These are phyloP conservation scores for Salarias fasciatus DNA, from an alignment of 2,797 vertebrate species.

Conservation along the genomic window DNA sequence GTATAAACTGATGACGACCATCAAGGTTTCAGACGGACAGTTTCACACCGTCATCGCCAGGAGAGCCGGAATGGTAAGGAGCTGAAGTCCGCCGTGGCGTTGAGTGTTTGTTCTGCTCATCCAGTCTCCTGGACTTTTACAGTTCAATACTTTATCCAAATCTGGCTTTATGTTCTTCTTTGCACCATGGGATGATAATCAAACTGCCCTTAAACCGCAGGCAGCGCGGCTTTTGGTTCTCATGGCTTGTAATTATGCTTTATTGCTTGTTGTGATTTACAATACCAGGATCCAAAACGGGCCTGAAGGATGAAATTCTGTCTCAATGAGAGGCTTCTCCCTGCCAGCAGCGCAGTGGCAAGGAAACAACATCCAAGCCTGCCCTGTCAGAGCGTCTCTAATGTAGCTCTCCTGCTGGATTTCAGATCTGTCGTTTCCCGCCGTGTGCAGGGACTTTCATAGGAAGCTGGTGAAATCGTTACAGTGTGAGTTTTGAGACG, in stretches of 20 bases:
- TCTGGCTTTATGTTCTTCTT: slow-evolving; percentile 61
- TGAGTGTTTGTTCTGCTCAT: no score
- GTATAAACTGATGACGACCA: slow-evolving; percentile 91
- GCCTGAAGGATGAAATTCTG: slow-evolving; percentile 58
- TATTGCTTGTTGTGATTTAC: slow-evolving; percentile 77
- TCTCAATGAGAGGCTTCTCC: slow-evolving; percentile 61
- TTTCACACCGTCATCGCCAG: slow-evolving; percentile 97
- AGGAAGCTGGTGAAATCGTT: slow-evolving; percentile 90
- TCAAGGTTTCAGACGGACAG: slow-evolving; percentile 93
- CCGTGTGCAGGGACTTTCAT: slow-evolving; percentile 79
- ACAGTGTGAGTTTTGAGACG: slow-evolving; percentile 86
- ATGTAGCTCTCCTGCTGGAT: slow-evolving; percentile 78
- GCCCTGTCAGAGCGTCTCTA: slow-evolving; percentile 77
- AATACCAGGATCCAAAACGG: slow-evolving; percentile 65
- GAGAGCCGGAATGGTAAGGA: slow-evolving; percentile 97
- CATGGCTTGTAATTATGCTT: slow-evolving; percentile 77
- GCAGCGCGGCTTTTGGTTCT: slow-evolving; percentile 68
- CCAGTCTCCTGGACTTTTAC: no score
- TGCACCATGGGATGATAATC: slow-evolving; percentile 73
- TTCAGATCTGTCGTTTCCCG: slow-evolving; percentile 85
- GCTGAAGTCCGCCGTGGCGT: no score
- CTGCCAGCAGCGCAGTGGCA: slow-evolving; percentile 67
- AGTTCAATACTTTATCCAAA: slow-evolving; percentile 50
- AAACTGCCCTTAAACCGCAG: slow-evolving; percentile 61
- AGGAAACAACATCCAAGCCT: slow-evolving; percentile 61